Conservation (phyloP, 2,888 invertebrate genomes). For the Heteromyza rotundicornis region DNA sequence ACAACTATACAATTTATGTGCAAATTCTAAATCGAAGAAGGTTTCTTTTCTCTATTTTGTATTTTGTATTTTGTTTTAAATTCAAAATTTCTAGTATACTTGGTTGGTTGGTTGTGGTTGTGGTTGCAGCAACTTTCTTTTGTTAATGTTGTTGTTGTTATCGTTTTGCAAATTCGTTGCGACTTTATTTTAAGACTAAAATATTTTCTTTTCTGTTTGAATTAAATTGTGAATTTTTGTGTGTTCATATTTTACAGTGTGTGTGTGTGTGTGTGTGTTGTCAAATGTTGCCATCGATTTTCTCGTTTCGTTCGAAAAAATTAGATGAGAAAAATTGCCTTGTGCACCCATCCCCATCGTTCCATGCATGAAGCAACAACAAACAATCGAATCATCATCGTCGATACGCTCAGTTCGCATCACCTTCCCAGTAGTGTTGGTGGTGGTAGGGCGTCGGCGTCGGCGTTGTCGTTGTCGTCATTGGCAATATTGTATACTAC, state of each 20-base stretch:
- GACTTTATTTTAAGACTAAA: no score
- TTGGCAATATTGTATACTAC: slow-evolving; percentile 61
- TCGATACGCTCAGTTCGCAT: slow-evolving; percentile 7
- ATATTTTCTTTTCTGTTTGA: no score
- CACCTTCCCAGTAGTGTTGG: slow-evolving; percentile 43
- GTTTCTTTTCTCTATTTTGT: not conserved
- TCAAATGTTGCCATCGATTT: no score
- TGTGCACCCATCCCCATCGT: not conserved
- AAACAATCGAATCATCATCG: not conserved
- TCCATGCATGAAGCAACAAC: not conserved
- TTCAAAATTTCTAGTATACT: not conserved
- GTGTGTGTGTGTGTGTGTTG: not conserved
- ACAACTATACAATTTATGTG: not conserved
- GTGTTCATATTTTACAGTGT: not conserved
- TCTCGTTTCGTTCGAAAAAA: no score
- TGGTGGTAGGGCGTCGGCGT: slow-evolving; percentile 27
- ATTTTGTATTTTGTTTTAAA: not conserved
- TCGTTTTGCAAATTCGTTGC: slow-evolving; percentile 8
- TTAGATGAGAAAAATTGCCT: not conserved
- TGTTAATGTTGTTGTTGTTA: not conserved
- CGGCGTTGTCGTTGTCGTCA: slow-evolving; percentile 32
- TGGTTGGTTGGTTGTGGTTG: no score
- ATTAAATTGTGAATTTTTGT: no score
- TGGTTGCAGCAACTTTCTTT: not conserved
- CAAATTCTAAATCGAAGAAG: not conserved